Evolutionary conservation across 2,113 vertebrate species (phyloP), one percentile per base, ranked within the genome.

Genomic region (Phylloscopus whistleri): DNA sequence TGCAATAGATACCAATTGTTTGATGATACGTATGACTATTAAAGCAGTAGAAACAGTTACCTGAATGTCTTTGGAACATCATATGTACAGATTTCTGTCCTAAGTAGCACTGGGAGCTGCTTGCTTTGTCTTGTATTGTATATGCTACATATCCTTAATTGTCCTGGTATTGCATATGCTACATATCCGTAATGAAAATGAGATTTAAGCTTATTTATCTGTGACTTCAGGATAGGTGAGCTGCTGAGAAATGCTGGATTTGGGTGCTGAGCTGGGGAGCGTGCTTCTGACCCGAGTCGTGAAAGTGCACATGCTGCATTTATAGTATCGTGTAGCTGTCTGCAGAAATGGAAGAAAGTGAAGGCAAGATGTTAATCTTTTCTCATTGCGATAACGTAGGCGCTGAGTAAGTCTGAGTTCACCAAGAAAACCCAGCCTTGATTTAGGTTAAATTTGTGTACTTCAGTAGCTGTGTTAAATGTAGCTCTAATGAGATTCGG

Each of bases 391-490:
- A 68, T 64, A n/a, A 20, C 23, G 4, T 13, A 56, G 85, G 82
- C 79, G 49, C 91, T 28, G 82, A 75, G 44, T 59, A 85, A 76
- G 37, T 51, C 51, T 49, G 49, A 66, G 63, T n/a, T 90, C 10
- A 2, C 0, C 3, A 82, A 58, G 51, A 86, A 62, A 35, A 53
- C 70, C 21, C n/a, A 53, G 72, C 68, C 59, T 73, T 26, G 55
- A 43, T 95, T 80, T 62, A 37, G 67, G 79, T 88, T 92, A 69
- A 76, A 74, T 83, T 44, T 66, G 66, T 37, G 69, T 80, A 20
- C 63, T 86, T 84, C 35, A 9, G 51, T 80, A 77, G 63, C 76
- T 53, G n/a, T 31, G 46, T 76, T 83, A 60, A 76, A 64, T n/a
- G 76, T 69, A 44, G 41, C 55, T 83, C 37, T 92, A 28, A 77